Percentiles rank a stretch among this genome's conserved stretches.
phyloP scores from a whole-genome alignment of 2,888 invertebrate species.

The Cheilosia impressa region DNA sequence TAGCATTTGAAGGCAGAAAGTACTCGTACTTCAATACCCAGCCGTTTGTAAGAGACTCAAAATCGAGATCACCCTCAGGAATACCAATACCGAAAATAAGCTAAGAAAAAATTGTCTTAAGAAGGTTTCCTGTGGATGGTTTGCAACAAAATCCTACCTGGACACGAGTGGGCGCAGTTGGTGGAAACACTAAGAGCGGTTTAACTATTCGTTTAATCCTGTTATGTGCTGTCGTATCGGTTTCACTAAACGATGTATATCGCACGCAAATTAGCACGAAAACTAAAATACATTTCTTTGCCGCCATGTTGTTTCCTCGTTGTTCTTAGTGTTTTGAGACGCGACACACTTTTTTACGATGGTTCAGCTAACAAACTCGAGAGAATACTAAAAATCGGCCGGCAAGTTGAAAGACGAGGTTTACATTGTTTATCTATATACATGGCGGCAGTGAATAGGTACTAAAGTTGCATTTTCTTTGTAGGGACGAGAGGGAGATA shows the following conservation, averaged over 20 bases:
- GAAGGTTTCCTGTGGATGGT: not conserved
- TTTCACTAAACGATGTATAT: not conserved
- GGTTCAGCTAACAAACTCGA: conserved; percentile 26
- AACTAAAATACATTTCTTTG: not conserved
- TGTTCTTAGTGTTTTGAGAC: not conserved
- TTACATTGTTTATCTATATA: not conserved
- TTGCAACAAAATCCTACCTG: conserved; percentile 42
- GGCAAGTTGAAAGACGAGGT: conserved; percentile 6
- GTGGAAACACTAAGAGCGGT: conserved; percentile 54
- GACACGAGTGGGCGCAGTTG: conserved; percentile 59
- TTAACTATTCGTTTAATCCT: conserved; percentile 30
- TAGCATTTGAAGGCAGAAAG: conserved; percentile 62
- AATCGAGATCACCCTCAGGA: conserved; percentile 55
- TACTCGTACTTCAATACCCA: conserved; percentile 70
- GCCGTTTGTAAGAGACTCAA: conserved; percentile 60
- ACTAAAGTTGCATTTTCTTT: conserved; percentile 25
- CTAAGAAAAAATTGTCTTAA: conserved; percentile 14
- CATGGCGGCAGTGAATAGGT: not conserved
- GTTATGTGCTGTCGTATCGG: not conserved
- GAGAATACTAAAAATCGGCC: conserved; percentile 28
- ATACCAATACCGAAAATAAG: conserved; percentile 68
- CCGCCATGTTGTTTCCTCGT: not conserved
- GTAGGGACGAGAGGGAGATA: not conserved
- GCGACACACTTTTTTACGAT: conserved; percentile 21
- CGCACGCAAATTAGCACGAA: conserved; percentile 1